Conservation (phyloP, 2,113 vertebrate genomes). For the Chaetodon trifascialis region DNA sequence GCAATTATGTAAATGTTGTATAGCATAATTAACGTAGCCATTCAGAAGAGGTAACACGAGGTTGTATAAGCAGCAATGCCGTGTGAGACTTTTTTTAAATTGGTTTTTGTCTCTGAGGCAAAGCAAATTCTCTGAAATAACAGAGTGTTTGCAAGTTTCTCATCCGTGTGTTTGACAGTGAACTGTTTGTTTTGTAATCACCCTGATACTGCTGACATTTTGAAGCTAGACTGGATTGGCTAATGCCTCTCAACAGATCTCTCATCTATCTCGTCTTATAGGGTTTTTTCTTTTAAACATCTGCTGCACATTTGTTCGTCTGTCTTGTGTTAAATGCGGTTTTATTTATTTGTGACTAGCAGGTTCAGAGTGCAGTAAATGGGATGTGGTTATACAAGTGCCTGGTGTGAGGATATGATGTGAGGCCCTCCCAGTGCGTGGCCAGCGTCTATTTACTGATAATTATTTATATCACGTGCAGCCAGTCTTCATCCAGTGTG, state of each 20-base stretch:
- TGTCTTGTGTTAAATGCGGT: conserved; percentile 49
- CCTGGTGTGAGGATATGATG: conserved; percentile 69
- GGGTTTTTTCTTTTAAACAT: conserved; percentile 15
- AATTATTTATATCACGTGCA: conserved; percentile 39
- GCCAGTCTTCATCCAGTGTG: conserved; percentile 44
- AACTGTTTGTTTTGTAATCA: conserved; percentile 33
- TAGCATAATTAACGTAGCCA: conserved; percentile 28
- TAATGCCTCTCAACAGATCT: not conserved
- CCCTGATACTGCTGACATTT: conserved; percentile 13
- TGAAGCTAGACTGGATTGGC: conserved; percentile 8
- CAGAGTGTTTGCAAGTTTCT: conserved; percentile 28
- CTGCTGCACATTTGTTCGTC: conserved; percentile 56
- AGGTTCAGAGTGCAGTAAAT: conserved; percentile 63
- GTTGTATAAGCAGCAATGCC: conserved; percentile 35
- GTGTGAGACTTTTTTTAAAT: conserved; percentile 12
- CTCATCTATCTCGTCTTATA: conserved; percentile 7
- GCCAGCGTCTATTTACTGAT: conserved; percentile 54
- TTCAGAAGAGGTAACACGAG: conserved; percentile 6
- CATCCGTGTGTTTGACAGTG: not conserved
- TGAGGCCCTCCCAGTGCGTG: conserved; percentile 42
- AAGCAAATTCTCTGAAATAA: conserved; percentile 18
- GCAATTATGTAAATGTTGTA: conserved; percentile 52
- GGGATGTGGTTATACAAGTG: conserved; percentile 75
- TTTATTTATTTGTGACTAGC: conserved; percentile 67
- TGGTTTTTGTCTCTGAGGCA: conserved; percentile 17